phyloP scores from a whole-genome alignment of 1,140 invertebrate species.

The Drosophila kurseongensis region DNA sequence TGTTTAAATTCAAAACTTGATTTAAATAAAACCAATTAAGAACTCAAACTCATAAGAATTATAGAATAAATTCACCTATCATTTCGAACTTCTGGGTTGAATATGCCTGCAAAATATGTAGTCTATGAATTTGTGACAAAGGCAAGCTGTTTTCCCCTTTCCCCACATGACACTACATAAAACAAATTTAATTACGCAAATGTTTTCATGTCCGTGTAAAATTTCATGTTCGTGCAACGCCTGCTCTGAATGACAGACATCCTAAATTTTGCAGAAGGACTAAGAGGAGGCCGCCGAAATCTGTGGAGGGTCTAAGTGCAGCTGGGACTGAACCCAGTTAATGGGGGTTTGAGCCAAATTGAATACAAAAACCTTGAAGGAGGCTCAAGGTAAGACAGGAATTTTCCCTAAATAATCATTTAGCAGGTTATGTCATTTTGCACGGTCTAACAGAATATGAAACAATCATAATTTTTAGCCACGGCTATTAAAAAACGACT shows the following conservation, averaged over 20 bases:
- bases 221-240: conserved; percentile 55
- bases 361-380: conserved; percentile 31
- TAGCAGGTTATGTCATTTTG: conserved; percentile 55
- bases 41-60: no score
- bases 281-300: not conserved
- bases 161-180: conserved; percentile 44
- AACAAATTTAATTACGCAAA: conserved; percentile 59
- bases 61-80: no score
- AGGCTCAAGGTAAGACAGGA: conserved; percentile 16
- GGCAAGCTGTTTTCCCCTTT: conserved; percentile 3
- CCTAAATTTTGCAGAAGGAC: conserved; percentile 7
- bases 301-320: conserved; percentile 59
- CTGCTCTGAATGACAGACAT: conserved; percentile 51
- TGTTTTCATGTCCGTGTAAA: conserved; percentile 58
- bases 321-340: conserved; percentile 7
- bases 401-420: conserved; percentile 7
- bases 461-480: conserved; percentile 63
- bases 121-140: conserved; percentile 10
- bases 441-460: conserved; percentile 43
- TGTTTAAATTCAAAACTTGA: not conserved
- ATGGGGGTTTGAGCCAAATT: not conserved
- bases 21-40: no score
- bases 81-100: no score
- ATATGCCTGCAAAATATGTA: not conserved
- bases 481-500: conserved; percentile 46